Base-by-base conservation (phyloP, 1,140 invertebrate genomes). In the Condylostylus longicornis region DNA sequence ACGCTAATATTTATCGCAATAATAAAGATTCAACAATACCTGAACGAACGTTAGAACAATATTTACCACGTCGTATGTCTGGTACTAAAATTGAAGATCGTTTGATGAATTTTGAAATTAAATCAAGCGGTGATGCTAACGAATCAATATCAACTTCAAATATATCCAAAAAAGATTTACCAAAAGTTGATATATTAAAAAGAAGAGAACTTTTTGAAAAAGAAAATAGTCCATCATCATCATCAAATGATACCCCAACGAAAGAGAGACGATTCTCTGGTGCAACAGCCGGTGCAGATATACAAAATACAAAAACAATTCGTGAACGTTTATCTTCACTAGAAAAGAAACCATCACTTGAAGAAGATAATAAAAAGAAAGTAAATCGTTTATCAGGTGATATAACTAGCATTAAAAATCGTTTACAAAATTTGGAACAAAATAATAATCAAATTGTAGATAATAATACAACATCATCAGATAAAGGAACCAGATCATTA, bases 201-300 rank as follows among this genome's bases (percentile, higher is more conserved):
- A 67, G 82, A 45, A 75, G 81, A 44, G 79, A 84, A 54, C 72
- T 87, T 29, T 87, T 87, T 47, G 82, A 87, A 56, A 75, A 70
- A 44, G 63, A 70, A 51, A 64, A 42, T 39, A 7, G 5, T 15
- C 38, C 33, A 27, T 21, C 17, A 27, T 28, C 28, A 28, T 27
- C 20, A 48, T 37, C 17, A 12, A 30, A 8, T 3, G 61, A 63
- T 10, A 41, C 19, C 10, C n/a, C n/a, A n/a, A n/a, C n/a, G n/a
- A n/a, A n/a, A n/a, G n/a, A n/a, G n/a, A n/a, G n/a, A n/a, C n/a
- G 53, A 59, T n/a, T 40, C 53, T 4, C n/a, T 20, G 2, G 29
- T 18, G 13, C 38, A 30, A 67, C 50, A n/a, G n/a, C n/a, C n/a
- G n/a, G 4, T 5, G 10, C 4, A 13, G 14, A 27, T 27, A n/a